Percentiles rank a stretch among this genome's conserved stretches.
Conservation (phyloP, 1,140 invertebrate species). For the Drosophila carrolli region DNA sequence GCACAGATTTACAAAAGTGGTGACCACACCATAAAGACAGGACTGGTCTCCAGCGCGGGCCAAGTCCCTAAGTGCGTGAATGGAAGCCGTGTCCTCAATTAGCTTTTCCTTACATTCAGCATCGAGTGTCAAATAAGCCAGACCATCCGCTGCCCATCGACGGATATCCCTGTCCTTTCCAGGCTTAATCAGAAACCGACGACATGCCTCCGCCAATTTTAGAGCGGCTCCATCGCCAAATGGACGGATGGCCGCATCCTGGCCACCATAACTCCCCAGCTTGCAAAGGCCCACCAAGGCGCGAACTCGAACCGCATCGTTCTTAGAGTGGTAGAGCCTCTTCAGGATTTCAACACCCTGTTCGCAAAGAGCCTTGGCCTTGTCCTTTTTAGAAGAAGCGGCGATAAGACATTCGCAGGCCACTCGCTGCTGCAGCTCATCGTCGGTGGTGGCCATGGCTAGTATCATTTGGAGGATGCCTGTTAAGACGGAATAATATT, state of each 20-base stretch:
- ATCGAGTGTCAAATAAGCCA: slow-evolving; percentile 98
- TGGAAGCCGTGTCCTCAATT: slow-evolving; percentile 92
- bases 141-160: slow-evolving; percentile 98
- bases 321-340: slow-evolving; percentile 95
- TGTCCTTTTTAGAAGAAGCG: slow-evolving; percentile 98
- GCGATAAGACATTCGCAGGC: slow-evolving; percentile 98
- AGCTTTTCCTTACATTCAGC: slow-evolving; percentile 99
- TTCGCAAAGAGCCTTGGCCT: slow-evolving; percentile 95
- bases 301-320: slow-evolving; percentile 95
- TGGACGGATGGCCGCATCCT: slow-evolving; percentile 95
- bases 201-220: slow-evolving; percentile 97
- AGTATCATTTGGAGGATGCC: slow-evolving; percentile 98
- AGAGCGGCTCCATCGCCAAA: slow-evolving; percentile 97
- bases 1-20: slow-evolving; percentile 97
- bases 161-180: slow-evolving; percentile 95
- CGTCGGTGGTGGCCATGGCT: slow-evolving; percentile 96
- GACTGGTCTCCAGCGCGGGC: slow-evolving; percentile 94
- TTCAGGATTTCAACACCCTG: slow-evolving; percentile 98
- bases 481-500: slow-evolving; percentile 5
- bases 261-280: slow-evolving; percentile 97
- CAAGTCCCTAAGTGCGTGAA: slow-evolving; percentile 95
- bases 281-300: slow-evolving; percentile 98
- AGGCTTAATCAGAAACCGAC: slow-evolving; percentile 94
- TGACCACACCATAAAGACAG: slow-evolving; percentile 96
- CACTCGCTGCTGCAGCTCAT: slow-evolving; percentile 94